These are phyloP conservation scores for Brachionichthys hirsutus DNA, from an alignment of 2,113 vertebrate genomes.

Conservation along the genomic window DNA sequence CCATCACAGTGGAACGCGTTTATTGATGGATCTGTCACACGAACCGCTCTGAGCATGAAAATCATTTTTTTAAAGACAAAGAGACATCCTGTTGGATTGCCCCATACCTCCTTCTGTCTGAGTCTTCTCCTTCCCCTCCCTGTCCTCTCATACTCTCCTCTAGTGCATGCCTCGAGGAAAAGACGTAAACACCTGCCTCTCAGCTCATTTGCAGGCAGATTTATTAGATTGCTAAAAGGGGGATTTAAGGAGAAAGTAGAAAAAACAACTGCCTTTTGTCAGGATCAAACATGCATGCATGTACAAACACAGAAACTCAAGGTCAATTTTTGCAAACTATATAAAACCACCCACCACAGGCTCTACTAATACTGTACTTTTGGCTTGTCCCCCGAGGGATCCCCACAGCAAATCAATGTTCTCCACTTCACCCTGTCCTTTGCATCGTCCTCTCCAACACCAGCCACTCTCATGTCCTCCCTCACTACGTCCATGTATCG, in stretches of 20 bases:
- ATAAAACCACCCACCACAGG: background rate
- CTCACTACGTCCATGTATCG: too few species aligned
- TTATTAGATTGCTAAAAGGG: constrained; percentile 35
- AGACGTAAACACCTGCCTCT: constrained; percentile 53
- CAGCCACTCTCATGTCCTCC: too few species aligned
- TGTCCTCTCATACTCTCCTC: constrained; percentile 11
- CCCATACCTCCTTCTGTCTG: background rate
- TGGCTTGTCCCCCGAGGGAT: too few species aligned
- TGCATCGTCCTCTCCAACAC: too few species aligned
- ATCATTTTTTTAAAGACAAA: constrained; percentile 27
- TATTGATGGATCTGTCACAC: constrained; percentile 28
- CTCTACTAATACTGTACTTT: too few species aligned
- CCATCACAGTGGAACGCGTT: constrained; percentile 10
- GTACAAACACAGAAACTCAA: constrained; percentile 6
- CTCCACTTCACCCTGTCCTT: too few species aligned
- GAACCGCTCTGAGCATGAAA: background rate
- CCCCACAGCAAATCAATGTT: too few species aligned
- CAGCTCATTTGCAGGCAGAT: constrained; percentile 51
- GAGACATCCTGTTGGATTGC: constrained; percentile 9
- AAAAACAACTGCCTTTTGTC: constrained; percentile 39
- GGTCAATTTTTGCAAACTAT: constrained; percentile 9
- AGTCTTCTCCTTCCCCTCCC: background rate
- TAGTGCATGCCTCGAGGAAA: constrained; percentile 5
- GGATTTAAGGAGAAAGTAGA: constrained; percentile 26
- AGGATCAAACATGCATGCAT: background rate